Conservation (phyloP, 2,113 vertebrate species). For the Cercocebus atys region DNA sequence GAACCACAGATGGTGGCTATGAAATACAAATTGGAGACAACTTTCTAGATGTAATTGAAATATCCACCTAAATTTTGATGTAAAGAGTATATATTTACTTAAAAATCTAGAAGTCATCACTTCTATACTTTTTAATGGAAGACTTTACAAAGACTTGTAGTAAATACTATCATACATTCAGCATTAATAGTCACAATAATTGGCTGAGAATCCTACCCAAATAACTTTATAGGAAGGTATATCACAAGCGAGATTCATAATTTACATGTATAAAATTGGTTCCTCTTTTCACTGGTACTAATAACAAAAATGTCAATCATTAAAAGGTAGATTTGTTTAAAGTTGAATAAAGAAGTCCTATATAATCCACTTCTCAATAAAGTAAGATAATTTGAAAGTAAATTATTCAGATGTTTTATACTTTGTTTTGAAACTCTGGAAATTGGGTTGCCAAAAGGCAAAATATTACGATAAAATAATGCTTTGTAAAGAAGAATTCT, state of each 20-base stretch:
- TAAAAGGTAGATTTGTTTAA: not conserved
- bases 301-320: not conserved
- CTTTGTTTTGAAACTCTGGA: conserved; percentile 26
- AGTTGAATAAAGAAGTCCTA: not conserved
- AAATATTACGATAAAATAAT: conserved; percentile 14
- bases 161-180: not conserved
- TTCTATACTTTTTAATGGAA: not conserved
- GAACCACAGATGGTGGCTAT: not conserved
- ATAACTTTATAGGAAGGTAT: not conserved
- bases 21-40: not conserved
- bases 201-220: not conserved
- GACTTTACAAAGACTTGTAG: not conserved
- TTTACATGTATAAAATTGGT: not conserved
- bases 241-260: not conserved
- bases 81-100: not conserved
- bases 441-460: not conserved
- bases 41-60: not conserved
- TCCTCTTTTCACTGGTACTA: not conserved
- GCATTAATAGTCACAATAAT: not conserved
- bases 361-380: not conserved
- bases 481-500: not conserved
- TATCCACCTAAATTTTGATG: not conserved
- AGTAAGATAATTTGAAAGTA: not conserved
- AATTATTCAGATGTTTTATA: conserved; percentile 24
- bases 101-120: conserved; percentile 21